These are phyloP conservation scores for Drosophila recens DNA, from an alignment of 2,888 invertebrate genomes.

Conservation along the genomic window DNA sequence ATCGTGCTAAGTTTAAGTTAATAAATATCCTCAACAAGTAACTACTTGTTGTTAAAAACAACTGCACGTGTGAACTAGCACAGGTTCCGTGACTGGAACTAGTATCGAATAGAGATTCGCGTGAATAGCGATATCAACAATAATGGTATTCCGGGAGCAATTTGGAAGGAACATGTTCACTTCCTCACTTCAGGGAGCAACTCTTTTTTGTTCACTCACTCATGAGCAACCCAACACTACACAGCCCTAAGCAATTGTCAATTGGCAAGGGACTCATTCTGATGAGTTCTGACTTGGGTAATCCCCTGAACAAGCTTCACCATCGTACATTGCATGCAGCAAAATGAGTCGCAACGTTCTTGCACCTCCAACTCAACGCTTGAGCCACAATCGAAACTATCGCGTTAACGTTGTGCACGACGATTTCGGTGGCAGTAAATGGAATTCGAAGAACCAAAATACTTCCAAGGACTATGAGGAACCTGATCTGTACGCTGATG, in stretches of 20 bases:
- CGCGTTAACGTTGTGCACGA: constrained; percentile 87
- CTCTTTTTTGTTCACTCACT: too few relatives aligned
- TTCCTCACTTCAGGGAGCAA: too few relatives aligned
- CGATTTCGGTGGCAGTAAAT: constrained; percentile 80
- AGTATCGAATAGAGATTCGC: neutral
- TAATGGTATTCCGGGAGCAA: too few relatives aligned
- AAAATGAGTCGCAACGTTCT: constrained; percentile 87
- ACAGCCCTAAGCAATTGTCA: too few relatives aligned
- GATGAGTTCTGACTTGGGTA: neutral
- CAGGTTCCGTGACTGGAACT: constrained; percentile 5
- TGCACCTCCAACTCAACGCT: constrained; percentile 88
- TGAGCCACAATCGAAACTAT: constrained; percentile 89
- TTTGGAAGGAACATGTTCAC: too few relatives aligned
- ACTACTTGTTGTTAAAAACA: constrained; percentile 8
- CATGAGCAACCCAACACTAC: too few relatives aligned
- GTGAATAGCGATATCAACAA: too few relatives aligned
- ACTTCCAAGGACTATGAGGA: constrained; percentile 69
- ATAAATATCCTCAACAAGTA: neutral
- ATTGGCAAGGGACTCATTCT: too few relatives aligned
- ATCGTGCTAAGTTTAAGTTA: constrained; percentile 11
- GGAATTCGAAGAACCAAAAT: constrained; percentile 48
- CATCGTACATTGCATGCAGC: neutral
- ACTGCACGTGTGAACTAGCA: constrained; percentile 41
- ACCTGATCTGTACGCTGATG: constrained; percentile 81
- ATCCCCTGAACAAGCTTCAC: constrained; percentile 5